A percentile compares a stretch with the other conserved stretches of the same genome.
These are phyloP conservation scores for Caenorhabditis sp. DNA, from an alignment of 2,888 invertebrate genomes.

Conservation along the genomic window DNA sequence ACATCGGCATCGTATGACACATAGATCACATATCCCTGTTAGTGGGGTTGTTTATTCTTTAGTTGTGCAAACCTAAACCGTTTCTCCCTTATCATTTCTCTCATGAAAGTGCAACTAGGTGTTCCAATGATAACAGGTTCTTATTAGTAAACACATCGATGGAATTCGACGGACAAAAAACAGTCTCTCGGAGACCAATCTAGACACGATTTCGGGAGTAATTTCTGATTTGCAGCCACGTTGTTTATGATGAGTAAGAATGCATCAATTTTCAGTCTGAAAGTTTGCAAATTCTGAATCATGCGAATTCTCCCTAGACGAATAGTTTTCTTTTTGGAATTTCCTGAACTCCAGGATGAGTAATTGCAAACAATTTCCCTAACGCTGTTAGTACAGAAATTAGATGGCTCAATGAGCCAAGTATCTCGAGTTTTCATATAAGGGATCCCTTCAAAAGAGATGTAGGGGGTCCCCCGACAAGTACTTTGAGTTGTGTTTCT, in stretches of 20 bases:
- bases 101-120: slow-evolving; percentile 34
- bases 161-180: slow-evolving; percentile 25
- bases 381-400: no score
- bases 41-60: neutral
- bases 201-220: neutral
- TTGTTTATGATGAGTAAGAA: slow-evolving; percentile 31
- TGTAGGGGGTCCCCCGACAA: neutral
- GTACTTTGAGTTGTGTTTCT: slow-evolving; percentile 18
- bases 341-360: no score
- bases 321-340: no score
- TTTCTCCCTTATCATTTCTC: slow-evolving; percentile 20
- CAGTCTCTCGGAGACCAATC: slow-evolving; percentile 13
- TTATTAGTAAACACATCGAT: slow-evolving; percentile 16
- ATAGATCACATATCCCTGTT: slow-evolving; percentile 14
- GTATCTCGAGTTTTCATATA: no score
- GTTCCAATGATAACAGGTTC: slow-evolving; percentile 27
- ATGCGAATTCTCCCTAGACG: neutral
- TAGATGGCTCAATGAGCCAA: no score
- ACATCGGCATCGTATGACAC: slow-evolving; percentile 27
- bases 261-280: neutral
- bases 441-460: neutral
- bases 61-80: slow-evolving; percentile 34
- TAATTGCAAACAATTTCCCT: no score
- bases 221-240: slow-evolving; percentile 19
- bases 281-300: neutral